Percentiles rank a stretch among this genome's conserved stretches.
Conservation (phyloP, 2,113 vertebrate genomes). For the Aythya baeri region DNA sequence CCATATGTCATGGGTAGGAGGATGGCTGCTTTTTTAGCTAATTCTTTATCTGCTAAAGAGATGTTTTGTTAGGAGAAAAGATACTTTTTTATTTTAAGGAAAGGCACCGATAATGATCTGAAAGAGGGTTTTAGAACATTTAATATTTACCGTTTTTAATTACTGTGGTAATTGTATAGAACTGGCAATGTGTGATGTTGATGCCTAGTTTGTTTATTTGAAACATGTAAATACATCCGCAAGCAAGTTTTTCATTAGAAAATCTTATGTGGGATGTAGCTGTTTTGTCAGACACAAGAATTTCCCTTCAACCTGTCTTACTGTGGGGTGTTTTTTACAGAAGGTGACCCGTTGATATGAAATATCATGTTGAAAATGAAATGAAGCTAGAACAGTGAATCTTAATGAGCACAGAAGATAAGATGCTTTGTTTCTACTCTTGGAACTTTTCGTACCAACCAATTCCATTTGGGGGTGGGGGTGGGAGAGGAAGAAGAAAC, state of each 20-base stretch:
- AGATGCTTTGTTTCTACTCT: not conserved
- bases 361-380: not conserved
- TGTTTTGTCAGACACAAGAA: not conserved
- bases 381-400: not conserved
- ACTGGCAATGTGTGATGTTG: not conserved
- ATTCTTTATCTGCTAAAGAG: conserved; percentile 34
- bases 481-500: no score
- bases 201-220: conserved; percentile 8
- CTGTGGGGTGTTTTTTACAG: not conserved
- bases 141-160: conserved; percentile 16
- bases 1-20: conserved; percentile 12
- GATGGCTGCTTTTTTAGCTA: conserved; percentile 26
- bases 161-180: not conserved
- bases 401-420: not conserved
- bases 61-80: not conserved
- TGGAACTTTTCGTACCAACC: not conserved
- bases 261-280: not conserved
- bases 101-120: not conserved
- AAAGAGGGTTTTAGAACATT: not conserved
- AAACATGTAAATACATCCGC: not conserved
- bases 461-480: not conserved
- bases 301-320: not conserved
- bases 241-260: not conserved
- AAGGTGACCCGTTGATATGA: not conserved
- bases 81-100: not conserved